A percentile compares a stretch with the other conserved stretches of the same genome.
Evolutionary conservation across 92 coral and sea anemone genomes (phyloP).

Genomic region (Epizoanthus rinbou): DNA sequence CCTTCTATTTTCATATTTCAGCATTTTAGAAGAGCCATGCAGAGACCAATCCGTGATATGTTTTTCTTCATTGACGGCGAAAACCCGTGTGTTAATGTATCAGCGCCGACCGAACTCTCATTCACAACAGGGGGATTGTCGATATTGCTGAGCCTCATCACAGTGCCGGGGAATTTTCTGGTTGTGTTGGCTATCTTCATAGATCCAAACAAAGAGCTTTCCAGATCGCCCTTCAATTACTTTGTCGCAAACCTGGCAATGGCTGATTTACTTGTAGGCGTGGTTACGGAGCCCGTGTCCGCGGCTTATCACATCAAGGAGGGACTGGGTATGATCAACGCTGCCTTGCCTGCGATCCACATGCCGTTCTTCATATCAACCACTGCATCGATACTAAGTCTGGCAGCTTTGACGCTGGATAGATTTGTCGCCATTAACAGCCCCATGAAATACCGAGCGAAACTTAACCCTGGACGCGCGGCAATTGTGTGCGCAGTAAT

Average conservation of each 20-base stretch:
- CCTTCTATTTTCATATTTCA: not conserved
- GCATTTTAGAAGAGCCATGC: conserved; percentile 9
- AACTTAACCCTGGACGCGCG: conserved; percentile 68
- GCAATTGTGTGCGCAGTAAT: conserved; percentile 65
- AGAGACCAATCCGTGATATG: conserved; percentile 40
- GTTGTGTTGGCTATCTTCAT: conserved; percentile 82
- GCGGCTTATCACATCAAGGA: conserved; percentile 75
- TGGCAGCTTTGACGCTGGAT: conserved; percentile 83
- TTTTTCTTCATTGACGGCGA: conserved; percentile 47
- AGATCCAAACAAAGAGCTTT: conserved; percentile 79
- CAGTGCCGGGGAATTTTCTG: conserved; percentile 82
- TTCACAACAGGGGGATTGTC: conserved; percentile 79
- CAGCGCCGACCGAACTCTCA: conserved; percentile 67
- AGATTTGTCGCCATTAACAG: conserved; percentile 89
- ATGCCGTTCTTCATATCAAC: conserved; percentile 95
- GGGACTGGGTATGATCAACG: conserved; percentile 69
- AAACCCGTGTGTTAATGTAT: conserved; percentile 64
- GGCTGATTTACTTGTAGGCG: conserved; percentile 86
- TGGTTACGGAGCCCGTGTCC: conserved; percentile 92
- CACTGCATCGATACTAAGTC: conserved; percentile 90
- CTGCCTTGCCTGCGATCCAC: conserved; percentile 76
- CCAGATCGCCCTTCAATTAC: conserved; percentile 72
- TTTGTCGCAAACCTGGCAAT: conserved; percentile 77
- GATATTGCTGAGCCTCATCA: conserved; percentile 72
- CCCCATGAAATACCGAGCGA: conserved; percentile 70